These are phyloP conservation scores for Epinotia ramella DNA, from an alignment of 2,888 invertebrate species.

Conservation along the genomic window DNA sequence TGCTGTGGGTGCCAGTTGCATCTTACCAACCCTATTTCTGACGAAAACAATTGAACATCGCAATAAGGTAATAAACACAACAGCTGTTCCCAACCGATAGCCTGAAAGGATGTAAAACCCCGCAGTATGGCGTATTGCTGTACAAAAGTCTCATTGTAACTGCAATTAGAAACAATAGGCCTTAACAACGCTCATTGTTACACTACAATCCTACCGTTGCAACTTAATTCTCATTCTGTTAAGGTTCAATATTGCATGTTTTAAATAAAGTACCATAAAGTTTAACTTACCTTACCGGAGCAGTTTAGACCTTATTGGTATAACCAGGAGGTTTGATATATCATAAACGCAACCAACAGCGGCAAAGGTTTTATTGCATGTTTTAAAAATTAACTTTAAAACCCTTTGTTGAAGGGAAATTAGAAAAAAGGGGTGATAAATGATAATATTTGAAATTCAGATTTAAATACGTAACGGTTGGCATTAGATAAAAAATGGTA, in stretches of 20 bases:
- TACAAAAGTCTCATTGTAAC: constrained; percentile 8
- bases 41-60: constrained; percentile 14
- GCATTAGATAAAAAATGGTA: neutral
- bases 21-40: neutral
- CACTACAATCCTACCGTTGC: neutral
- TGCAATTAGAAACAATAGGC: constrained; percentile 29
- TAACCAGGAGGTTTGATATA: neutral
- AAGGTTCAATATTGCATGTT: neutral
- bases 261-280: neutral
- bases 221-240: neutral
- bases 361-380: constrained; percentile 15
- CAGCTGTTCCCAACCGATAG: neutral
- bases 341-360: neutral
- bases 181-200: constrained; percentile 12
- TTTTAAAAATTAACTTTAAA: constrained; percentile 30
- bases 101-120: constrained; percentile 17
- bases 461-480: constrained; percentile 5
- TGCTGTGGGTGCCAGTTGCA: too few species aligned
- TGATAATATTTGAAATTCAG: constrained; percentile 19
- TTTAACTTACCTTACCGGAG: neutral
- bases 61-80: constrained; percentile 1
- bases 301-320: neutral
- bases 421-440: constrained; percentile 17
- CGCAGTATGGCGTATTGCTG: constrained; percentile 7
- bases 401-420: constrained; percentile 24